These are phyloP conservation scores for Istiophorus platypterus DNA, from an alignment of 2,113 vertebrate species.

Conservation along the genomic window DNA sequence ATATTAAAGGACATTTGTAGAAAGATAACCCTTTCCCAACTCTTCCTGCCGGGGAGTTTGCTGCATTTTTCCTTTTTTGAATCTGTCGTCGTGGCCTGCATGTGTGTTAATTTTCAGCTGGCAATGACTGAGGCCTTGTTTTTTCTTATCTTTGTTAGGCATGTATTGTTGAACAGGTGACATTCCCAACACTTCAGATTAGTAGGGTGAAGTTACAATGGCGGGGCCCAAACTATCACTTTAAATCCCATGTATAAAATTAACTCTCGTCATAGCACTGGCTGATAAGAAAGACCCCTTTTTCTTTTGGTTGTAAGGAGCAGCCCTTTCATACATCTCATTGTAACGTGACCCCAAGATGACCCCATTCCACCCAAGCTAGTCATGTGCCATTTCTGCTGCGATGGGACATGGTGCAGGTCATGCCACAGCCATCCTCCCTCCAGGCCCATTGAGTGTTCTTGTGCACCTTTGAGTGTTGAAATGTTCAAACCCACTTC, in stretches of 20 bases:
- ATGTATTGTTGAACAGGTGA: neutral
- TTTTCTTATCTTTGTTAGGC: neutral
- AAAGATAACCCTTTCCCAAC: neutral
- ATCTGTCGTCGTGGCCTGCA: neutral
- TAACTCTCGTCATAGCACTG: neutral
- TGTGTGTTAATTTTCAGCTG: neutral
- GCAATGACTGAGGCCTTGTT: neutral
- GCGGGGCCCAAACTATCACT: slow-evolving; percentile 11
- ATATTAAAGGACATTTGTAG: neutral
- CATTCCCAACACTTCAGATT: neutral
- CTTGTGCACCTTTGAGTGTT: slow-evolving; percentile 63
- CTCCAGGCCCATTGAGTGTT: slow-evolving; percentile 76
- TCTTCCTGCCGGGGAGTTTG: neutral
- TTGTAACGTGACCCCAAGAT: slow-evolving; percentile 68
- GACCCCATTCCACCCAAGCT: slow-evolving; percentile 67
- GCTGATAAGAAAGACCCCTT: slow-evolving; percentile 13
- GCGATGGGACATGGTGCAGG: slow-evolving; percentile 67
- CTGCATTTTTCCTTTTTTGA: neutral
- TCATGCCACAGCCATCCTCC: slow-evolving; percentile 56
- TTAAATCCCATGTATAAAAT: neutral
- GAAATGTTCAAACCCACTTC: neutral
- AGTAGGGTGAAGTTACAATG: slow-evolving; percentile 1
- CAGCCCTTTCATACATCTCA: slow-evolving; percentile 76
- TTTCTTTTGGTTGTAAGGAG: slow-evolving; percentile 79
- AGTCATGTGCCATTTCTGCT: slow-evolving; percentile 71